Evolutionary conservation across 2,797 vertebrate genomes (phyloP), one percentile per base, ranked within the genome.

Genomic region (Falco biarmicus): DNA sequence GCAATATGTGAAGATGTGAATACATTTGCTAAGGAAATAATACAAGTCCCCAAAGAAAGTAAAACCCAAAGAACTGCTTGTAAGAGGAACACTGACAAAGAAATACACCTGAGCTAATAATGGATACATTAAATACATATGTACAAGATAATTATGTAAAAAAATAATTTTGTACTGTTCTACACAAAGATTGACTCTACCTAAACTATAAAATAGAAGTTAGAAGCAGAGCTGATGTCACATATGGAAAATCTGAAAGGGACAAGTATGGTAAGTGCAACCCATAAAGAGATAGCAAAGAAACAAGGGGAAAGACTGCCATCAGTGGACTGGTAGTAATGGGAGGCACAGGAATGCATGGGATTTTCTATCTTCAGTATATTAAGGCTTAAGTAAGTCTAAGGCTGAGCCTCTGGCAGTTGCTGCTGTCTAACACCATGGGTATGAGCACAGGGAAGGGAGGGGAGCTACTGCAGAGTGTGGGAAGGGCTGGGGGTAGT

Each of bases 21-120:
- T 59, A 76, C 28, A 60, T 69, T 84, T 89, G 31, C 39, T 54
- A 73, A 37, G 53, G 41, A 79, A 92, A 66, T 80, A 59, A 47
- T 16, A 43, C 2, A 14, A 89, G 43, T 82, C 47, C 34, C 34
- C 14, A 50, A 68, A 92, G 75, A 76, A 95, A 89, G 79, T 54
- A 87, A 92, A 89, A 82, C 31, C 22, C 11, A 32, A 76, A 79
- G 50, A 79, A 82, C 0, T 69, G 34, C 8, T 29, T 87, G 22
- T 5, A 93, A 84, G 71, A 79, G 66, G 41, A 90, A 64, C 7
- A 59, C 32, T 65, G 69, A 66, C n/a, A 66, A 79, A 80, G 28
- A 94, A 87, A 87, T 32, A 84, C 12, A 93, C 28, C 45, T 80
- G 45, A 89, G 21, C 47, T 90, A 82, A 75, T 70, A 93, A 87